These are phyloP conservation scores for Ambastaia sidthimunki DNA, from an alignment of 2,797 vertebrate species.

Conservation along the genomic window DNA sequence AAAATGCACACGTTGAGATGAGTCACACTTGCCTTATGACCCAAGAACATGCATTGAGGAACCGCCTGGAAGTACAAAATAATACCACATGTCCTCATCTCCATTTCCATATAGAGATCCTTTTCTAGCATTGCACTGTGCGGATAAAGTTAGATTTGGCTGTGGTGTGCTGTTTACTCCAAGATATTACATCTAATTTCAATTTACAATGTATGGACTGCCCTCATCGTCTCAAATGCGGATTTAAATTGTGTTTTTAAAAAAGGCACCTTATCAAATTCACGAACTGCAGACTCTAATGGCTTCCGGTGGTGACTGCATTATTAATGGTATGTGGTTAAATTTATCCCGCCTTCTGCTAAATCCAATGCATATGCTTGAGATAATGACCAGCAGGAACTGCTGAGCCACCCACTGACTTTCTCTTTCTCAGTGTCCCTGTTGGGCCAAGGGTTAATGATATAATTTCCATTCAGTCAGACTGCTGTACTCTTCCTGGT, in stretches of 20 bases:
- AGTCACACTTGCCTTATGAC: slow-evolving; percentile 43
- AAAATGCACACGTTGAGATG: slow-evolving; percentile 36
- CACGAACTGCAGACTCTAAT: slow-evolving; percentile 53
- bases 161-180: slow-evolving; percentile 9
- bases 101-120: slow-evolving; percentile 16
- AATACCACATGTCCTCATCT: slow-evolving; percentile 32
- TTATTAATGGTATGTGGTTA: slow-evolving; percentile 62
- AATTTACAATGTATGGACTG: slow-evolving; percentile 17
- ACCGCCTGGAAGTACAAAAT: slow-evolving; percentile 46
- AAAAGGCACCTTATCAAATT: slow-evolving; percentile 44
- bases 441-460: slow-evolving; percentile 75
- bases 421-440: slow-evolving; percentile 44
- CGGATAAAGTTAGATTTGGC: not conserved
- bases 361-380: slow-evolving; percentile 58
- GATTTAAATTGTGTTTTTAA: slow-evolving; percentile 42
- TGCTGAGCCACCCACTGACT: slow-evolving; percentile 51
- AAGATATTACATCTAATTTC: slow-evolving; percentile 8
- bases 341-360: slow-evolving; percentile 56
- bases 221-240: not conserved
- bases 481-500: slow-evolving; percentile 72
- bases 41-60: slow-evolving; percentile 19
- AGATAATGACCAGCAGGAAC: slow-evolving; percentile 58
- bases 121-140: slow-evolving; percentile 18
- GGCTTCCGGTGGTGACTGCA: slow-evolving; percentile 51
- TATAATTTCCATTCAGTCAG: slow-evolving; percentile 81